Base-by-base conservation (phyloP, 1,140 invertebrate genomes). In the Nephotettix cincticeps region DNA sequence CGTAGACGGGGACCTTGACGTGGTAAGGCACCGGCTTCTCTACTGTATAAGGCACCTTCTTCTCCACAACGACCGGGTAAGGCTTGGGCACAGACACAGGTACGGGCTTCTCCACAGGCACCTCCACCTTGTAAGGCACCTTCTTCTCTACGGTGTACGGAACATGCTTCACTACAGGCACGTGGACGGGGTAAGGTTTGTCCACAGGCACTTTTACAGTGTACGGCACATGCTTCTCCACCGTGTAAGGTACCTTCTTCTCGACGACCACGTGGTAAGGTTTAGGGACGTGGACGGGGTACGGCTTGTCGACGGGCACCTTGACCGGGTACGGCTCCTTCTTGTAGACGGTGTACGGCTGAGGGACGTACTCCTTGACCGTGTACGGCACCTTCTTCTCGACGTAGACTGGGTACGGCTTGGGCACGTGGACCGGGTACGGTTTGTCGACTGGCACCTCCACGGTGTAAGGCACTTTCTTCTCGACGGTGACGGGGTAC, bases 11-110 rank as follows among this genome's bases (percentile, higher is more conserved):
- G n/a, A n/a, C n/a, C 25, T 84, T 78, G 0, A 87, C 86, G 69
- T 83, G 84, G 78, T 86, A 86, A 1, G 88, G 88, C 63, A 92
- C 88, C 77, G 89, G 89, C 71, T 89, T 90, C 74, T 90, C 87
- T 28, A 89, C 75, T 3, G 72, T 68, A 11, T 71, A 68, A 25
- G 72, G 74, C 3, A 75, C 72, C 11, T 69, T 58, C 58, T 76
- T 76, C 63, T 75, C 72, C n/a, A 76, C 74, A 9, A 40, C 64
- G 32, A 76, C 75, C 0, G 74, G 74, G 70, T 74, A 74, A 1
- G 75, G 75, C 28, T 75, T 72, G 0, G 75, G 75, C 4, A 78
- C 73, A 29, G 74, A 70, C 0, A 76, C 75, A 0, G 73, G 72
- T 27, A 75, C 73, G 0, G 77, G 77, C 23, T 75, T 70, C 27